These are phyloP conservation scores for Macroglossus sobrinus DNA, from an alignment of 2,113 vertebrate species.

Conservation along the genomic window DNA sequence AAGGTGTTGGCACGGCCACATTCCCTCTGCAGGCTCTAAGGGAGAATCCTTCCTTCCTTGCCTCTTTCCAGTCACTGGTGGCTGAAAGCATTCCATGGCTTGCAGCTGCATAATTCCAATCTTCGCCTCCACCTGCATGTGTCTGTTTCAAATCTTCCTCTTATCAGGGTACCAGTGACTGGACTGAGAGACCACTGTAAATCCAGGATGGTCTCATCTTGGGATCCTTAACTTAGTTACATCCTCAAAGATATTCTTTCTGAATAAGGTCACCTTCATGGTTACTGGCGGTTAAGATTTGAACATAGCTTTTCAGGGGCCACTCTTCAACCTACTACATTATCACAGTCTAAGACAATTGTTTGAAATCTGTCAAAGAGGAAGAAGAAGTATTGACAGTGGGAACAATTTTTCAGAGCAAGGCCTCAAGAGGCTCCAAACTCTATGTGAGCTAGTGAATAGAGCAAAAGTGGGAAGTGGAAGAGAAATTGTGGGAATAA, in stretches of 20 bases:
- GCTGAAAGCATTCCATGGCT: not conserved
- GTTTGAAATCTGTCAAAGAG: not conserved
- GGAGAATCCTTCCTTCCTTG: not conserved
- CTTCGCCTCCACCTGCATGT: not conserved
- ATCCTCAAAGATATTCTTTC: not conserved
- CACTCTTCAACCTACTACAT: not conserved
- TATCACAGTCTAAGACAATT: not conserved
- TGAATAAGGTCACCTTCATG: not conserved
- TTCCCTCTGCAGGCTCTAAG: not conserved
- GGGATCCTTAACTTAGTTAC: not conserved
- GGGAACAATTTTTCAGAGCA: not conserved
- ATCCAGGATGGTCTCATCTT: not conserved
- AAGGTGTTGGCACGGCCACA: constrained; percentile 62
- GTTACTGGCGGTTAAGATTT: not conserved
- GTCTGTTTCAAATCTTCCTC: not conserved
- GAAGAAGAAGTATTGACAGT: not conserved
- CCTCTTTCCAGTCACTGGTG: not conserved
- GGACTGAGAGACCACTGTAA: not conserved
- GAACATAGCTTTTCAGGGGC: not conserved
- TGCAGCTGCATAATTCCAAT: not conserved
- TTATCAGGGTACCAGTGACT: not conserved
- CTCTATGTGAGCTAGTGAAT: accelerated
- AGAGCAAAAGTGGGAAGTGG: not conserved
- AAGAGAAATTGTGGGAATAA: not conserved
- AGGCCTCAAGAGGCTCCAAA: not conserved